These are phyloP conservation scores for Benthosema pterotum DNA, from an alignment of 2,797 vertebrate genomes.

Conservation along the genomic window DNA sequence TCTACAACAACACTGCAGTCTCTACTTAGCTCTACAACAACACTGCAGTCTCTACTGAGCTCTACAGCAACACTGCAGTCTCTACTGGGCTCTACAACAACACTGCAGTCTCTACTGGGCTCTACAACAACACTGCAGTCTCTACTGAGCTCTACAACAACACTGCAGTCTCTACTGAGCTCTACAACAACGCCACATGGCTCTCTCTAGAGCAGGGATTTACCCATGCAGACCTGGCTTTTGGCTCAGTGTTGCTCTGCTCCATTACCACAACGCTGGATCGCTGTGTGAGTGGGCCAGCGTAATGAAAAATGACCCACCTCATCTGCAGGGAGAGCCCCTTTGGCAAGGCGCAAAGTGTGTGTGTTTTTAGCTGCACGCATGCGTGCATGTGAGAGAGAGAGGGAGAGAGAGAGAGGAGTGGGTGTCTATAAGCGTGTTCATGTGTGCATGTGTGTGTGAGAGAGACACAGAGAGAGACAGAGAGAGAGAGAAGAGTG, in stretches of 20 bases:
- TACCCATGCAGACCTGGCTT: constrained; percentile 52
- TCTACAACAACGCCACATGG: constrained; percentile 13
- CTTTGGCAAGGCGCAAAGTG: constrained; percentile 55
- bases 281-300: constrained; percentile 63
- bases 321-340: constrained; percentile 75
- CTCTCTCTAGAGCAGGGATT: constrained; percentile 41
- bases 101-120: too few species aligned
- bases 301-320: constrained; percentile 75
- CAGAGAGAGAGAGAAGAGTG: too few species aligned
- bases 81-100: too few species aligned
- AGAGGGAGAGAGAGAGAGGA: too few species aligned
- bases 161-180: constrained; percentile 22
- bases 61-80: too few species aligned
- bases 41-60: too few species aligned
- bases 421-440: constrained; percentile 1
- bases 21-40: too few species aligned
- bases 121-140: too few species aligned
- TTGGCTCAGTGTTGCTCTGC: constrained; percentile 57
- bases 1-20: too few species aligned
- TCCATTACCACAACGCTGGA: constrained; percentile 64
- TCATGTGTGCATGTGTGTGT: constrained; percentile 14
- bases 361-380: constrained; percentile 27
- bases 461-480: too few species aligned
- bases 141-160: too few species aligned
- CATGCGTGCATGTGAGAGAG: constrained; percentile 15